Conservation (phyloP, 2,888 invertebrate species). For the Archaeoteleia sp. region DNA sequence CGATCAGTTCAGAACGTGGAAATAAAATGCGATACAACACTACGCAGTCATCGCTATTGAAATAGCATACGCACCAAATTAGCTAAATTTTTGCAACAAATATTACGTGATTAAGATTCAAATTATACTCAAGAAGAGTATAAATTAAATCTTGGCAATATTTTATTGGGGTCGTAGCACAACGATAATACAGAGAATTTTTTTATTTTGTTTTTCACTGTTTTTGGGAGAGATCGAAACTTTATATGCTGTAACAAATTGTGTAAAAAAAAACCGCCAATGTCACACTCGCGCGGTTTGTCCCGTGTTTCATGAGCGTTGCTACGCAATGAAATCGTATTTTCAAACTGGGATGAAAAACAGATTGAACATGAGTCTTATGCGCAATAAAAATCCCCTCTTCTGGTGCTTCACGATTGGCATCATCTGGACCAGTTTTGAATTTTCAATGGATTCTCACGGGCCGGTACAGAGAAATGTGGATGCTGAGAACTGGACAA, state of each 20-base stretch:
- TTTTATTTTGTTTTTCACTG: not conserved
- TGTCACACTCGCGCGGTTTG: not conserved
- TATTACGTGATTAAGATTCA: too few relatives aligned
- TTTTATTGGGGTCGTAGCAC: too few relatives aligned
- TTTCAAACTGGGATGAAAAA: constrained; percentile 55
- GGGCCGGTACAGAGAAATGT: constrained; percentile 55
- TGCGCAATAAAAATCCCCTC: constrained; percentile 50
- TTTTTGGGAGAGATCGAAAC: not conserved
- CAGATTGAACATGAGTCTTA: constrained; percentile 42
- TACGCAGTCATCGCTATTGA: too few relatives aligned
- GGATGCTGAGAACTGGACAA: constrained; percentile 69
- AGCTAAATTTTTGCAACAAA: too few relatives aligned
- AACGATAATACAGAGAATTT: too few relatives aligned
- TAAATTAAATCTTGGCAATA: too few relatives aligned
- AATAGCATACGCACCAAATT: too few relatives aligned
- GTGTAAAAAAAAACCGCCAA: not conserved
- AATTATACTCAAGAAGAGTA: too few relatives aligned
- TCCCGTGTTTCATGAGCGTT: constrained; percentile 1
- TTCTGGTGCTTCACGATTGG: constrained; percentile 53
- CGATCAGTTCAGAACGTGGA: too few relatives aligned
- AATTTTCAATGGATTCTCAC: constrained; percentile 64
- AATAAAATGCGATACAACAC: too few relatives aligned
- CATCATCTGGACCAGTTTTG: constrained; percentile 72
- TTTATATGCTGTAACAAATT: too few relatives aligned
- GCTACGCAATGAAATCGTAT: constrained; percentile 15